Percentiles rank a stretch among this genome's conserved stretches.
phyloP scores from a whole-genome alignment of 2,113 vertebrate genomes.

The Rhinogobius similis region DNA sequence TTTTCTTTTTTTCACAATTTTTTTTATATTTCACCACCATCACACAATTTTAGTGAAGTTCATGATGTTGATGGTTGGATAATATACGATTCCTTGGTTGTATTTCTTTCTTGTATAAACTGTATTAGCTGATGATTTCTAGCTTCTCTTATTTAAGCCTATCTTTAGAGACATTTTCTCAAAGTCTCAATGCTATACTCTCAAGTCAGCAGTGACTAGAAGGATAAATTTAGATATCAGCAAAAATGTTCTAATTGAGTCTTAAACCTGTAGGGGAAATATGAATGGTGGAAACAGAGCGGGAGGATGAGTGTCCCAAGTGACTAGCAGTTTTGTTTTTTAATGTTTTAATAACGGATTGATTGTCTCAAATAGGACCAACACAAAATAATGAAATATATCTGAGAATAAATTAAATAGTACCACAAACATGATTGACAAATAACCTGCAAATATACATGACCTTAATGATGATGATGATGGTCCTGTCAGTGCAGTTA shows the following conservation, averaged over 20 bases:
- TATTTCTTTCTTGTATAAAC: too few species aligned
- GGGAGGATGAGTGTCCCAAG: background rate
- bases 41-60: too few species aligned
- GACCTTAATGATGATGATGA: too few species aligned
- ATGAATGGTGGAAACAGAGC: background rate
- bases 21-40: too few species aligned
- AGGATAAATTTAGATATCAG: conserved; percentile 1
- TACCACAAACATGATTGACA: background rate
- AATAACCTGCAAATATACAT: background rate
- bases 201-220: background rate
- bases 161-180: background rate
- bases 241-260: background rate
- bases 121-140: too few species aligned
- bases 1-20: too few species aligned
- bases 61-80: too few species aligned
- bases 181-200: background rate
- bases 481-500: too few species aligned
- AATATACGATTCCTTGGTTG: too few species aligned
- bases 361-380: background rate
- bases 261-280: background rate
- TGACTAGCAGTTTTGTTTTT: background rate
- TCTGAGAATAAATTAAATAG: background rate
- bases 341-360: background rate
- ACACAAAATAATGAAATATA: background rate
- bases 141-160: background rate